Evolutionary conservation across 2,888 invertebrate genomes (phyloP).

Genomic region (Hypomecis atomaria): DNA sequence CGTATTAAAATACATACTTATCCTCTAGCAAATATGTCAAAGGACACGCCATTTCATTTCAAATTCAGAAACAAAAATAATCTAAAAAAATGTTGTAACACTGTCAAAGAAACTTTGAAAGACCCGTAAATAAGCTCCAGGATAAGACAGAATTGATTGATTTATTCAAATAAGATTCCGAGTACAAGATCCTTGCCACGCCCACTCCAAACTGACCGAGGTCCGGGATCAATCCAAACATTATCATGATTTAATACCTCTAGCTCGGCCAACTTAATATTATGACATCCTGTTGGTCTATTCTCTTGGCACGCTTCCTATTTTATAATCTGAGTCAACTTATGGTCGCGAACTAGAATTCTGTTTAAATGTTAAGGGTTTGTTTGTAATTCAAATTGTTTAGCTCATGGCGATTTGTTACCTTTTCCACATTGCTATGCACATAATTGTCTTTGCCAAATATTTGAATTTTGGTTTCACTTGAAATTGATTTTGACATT

Average conservation of each 20-base stretch:
- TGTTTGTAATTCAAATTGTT: too few relatives aligned
- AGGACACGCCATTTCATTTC: too few relatives aligned
- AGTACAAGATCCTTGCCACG: constrained; percentile 23
- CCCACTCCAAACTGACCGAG: constrained; percentile 17
- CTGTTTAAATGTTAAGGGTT: too few relatives aligned
- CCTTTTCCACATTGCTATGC: too few relatives aligned
- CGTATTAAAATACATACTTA: too few relatives aligned
- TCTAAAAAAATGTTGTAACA: background rate
- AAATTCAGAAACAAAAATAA: background rate
- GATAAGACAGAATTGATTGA: constrained; percentile 7
- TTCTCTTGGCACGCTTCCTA: constrained; percentile 51
- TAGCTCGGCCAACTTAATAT: constrained; percentile 35
- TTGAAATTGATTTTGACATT: too few relatives aligned
- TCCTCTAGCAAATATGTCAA: too few relatives aligned
- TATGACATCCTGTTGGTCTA: constrained; percentile 45
- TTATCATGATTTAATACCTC: constrained; percentile 40
- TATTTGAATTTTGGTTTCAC: too few relatives aligned
- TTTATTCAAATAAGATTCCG: constrained; percentile 10
- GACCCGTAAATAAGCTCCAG: background rate
- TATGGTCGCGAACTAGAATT: background rate
- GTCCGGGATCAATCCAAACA: constrained; percentile 32
- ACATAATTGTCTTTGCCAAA: too few relatives aligned
- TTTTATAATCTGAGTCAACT: constrained; percentile 38
- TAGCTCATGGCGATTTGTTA: too few relatives aligned
- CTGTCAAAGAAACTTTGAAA: background rate